Evolutionary conservation across 2,888 invertebrate genomes (phyloP).

Genomic region (Euzophera pinguis): DNA sequence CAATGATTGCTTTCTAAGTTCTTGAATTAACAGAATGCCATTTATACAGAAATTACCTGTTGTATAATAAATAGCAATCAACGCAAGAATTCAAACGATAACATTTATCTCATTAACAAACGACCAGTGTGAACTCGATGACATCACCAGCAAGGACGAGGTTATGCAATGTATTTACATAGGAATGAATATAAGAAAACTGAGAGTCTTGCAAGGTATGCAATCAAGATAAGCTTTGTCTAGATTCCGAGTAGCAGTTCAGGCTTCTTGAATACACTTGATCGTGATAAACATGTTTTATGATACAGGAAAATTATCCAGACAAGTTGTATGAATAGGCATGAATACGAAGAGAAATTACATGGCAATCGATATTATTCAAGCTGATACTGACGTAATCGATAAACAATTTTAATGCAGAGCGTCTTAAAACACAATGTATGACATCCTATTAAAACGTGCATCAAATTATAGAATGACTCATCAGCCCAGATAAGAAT

Average conservation of each 20-base stretch:
- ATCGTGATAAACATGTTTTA: slow-evolving; percentile 7
- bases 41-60: background rate
- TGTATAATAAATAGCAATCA: background rate
- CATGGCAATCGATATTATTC: too few relatives aligned
- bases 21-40: too few relatives aligned
- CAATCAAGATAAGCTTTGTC: slow-evolving; percentile 4
- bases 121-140: slow-evolving; percentile 30
- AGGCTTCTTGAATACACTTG: background rate
- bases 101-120: slow-evolving; percentile 14
- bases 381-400: too few relatives aligned
- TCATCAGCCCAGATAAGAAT: too few relatives aligned
- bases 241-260: background rate
- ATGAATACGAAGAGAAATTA: background rate
- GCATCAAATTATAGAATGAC: too few relatives aligned
- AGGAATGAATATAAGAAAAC: slow-evolving; percentile 21
- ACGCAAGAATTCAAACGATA: slow-evolving; percentile 11
- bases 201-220: background rate
- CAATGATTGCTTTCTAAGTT: too few relatives aligned
- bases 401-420: too few relatives aligned
- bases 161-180: slow-evolving; percentile 39
- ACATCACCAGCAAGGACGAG: slow-evolving; percentile 56
- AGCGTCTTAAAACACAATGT: too few relatives aligned
- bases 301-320: slow-evolving; percentile 2
- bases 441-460: too few relatives aligned
- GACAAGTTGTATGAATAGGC: background rate